Base-by-base conservation (phyloP, 2,797 vertebrate genomes). In the Haliaeetus vocifer region DNA sequence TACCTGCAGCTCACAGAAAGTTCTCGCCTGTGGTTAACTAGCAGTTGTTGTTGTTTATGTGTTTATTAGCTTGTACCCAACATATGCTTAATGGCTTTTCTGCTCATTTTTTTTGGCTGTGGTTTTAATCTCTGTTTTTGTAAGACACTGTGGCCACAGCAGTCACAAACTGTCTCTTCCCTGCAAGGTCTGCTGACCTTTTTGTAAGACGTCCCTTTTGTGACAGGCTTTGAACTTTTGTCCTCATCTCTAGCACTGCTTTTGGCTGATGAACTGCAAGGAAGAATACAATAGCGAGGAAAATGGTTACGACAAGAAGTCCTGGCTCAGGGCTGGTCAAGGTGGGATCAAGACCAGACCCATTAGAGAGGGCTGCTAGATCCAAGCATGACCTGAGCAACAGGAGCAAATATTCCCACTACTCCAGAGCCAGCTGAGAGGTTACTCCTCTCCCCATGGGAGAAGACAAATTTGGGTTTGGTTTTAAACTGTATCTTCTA, bases 41-140 rank as follows among this genome's bases (percentile, higher is more conserved):
- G 68, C 79, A 92, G 37, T 94, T 83, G 75, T 68, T 80, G 86
- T 87, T 96, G 86, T 93, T 96, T 80, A 85, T 87, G 75, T 83
- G 86, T 92, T 95, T 88, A 75, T 91, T 90, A 95, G 59, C 71
- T 70, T 33, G 44, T 76, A 74, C 71, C 74, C 67, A 67, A 31
- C 95, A 90, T 87, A 92, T 91, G 95, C 29, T 93, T 89, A 93
- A 96, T 79, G 66, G 66, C 31, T 92, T 40, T 56, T 45, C 59
- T 76, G 59, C 88, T 93, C 50, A 1, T 66, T 58, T 55, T 90
- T 88, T 66, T 26, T 37, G 58, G 45, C 79, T 29, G 77, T 86
- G 68, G 14, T 35, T 92, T 76, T 55, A 83, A 44, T 59, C 44
- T 13, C 70, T 95, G 65, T 21, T 95, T 88, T 86, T 75, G 50